Evolutionary conservation across 2,888 invertebrate species (phyloP), one percentile per base, ranked within the genome.

Genomic region (Unio pictorum): DNA sequence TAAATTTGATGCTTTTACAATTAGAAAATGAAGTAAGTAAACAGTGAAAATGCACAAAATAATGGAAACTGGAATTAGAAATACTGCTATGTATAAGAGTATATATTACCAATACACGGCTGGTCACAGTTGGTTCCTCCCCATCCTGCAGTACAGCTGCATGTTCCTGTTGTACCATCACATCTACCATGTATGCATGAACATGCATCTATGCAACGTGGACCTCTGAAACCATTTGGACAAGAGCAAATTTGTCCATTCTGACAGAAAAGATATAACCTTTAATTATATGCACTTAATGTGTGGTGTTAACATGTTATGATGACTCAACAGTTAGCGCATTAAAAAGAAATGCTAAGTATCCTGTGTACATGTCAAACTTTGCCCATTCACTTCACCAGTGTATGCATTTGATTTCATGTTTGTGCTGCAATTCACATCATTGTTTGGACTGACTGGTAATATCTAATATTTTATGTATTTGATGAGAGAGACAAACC

Each of bases 61-160:
- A 20, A 55, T 23, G 55, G 55, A 26, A 64, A 20, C 6, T 20
- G 8, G 17, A n/a, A n/a, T 7, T 63, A 63, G 7, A 45, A 63
- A 26, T 45, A 4, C 30, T 30, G 30, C 20, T 4, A 30, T 28
- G 26, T 20, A 20, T 11, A 30, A 28, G 3, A 61, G 30, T 18
- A 28, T 28, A n/a, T 74, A 76, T 81, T 82, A 56, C 55, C 23
- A 56, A 74, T 71, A 80, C 85, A 86, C 0, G 82, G 77, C 17
- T 61, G 74, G 58, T 84, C 82, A 78, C 87, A 86, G 26, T 62
- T 65, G 18, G 73, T 72, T 3, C 82, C 84, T 45, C 57, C 74
- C 85, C 86, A 86, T 3, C 86, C 87, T 1, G 75, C 71, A 18
- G 67, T 67, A 73, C 87, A 87, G 17, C 60, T 59, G 81, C 87